Evolutionary conservation across 2,797 vertebrate genomes (phyloP), one percentile per base, ranked within the genome.

Genomic region (Arctocebus calabarensis): DNA sequence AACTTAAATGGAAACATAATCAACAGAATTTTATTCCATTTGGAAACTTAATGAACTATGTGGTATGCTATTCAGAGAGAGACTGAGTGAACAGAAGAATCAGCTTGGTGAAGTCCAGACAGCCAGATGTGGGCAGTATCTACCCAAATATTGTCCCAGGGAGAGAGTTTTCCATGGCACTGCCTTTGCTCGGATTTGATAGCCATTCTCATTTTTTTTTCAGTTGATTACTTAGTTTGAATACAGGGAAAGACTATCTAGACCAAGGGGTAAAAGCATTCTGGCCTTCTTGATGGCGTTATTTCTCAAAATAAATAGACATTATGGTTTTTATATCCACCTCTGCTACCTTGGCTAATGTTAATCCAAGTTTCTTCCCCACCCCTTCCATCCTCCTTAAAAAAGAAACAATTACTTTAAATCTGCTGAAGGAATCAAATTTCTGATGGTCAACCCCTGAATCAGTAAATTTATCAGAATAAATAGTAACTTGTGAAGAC

Each of bases 11-110:
- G 27, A 77, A 82, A 55, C 32, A 19, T 83, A 78, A 86, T 45
- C 48, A 90, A 71, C 25, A 37, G 70, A 92, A 83, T 92, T 86
- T 90, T 91, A 71, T 78, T 32, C 74, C 64, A 10, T 59, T 94
- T 85, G 55, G 40, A 83, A 88, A 92, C 32, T 75, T 81, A 88
- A 75, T 91, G 37, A 89, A 59, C 62, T 70, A 19, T 61, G 23
- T 22, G 23, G 17, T 34, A 27, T 7, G 70, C 40, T 89, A 48
- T 48, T 70, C 82, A 64, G 48, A 75, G n/a, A 89, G 29, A 70
- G 11, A 57, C 14, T 85, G 10, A 11, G 22, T 62, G 61, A 91
- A 71, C 7, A 71, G 10, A 87, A 94, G 10, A 71, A 5, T 83
- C 52, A 88, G 27, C 40, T 66, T 74, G 27, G 16, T 34, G 11